Percentiles rank a stretch among this genome's conserved stretches.
Conservation (phyloP, 2,797 vertebrate species). For the Podarcis siculus region DNA sequence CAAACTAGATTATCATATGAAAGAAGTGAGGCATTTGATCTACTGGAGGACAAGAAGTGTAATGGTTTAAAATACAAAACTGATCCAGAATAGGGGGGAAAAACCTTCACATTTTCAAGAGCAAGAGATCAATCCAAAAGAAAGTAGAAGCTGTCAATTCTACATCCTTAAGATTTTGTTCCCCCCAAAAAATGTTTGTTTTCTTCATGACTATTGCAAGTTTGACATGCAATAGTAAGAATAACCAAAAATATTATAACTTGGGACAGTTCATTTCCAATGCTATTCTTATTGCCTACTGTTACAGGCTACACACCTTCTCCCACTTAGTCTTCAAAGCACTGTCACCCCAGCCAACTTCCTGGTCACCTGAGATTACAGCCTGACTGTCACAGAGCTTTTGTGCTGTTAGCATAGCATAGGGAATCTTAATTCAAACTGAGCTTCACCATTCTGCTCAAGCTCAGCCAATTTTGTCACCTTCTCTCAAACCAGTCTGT, state of each 20-base stretch:
- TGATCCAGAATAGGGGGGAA: neutral
- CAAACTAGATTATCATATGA: too few species aligned
- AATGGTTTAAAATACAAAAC: neutral
- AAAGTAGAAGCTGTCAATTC: neutral
- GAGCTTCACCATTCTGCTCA: neutral
- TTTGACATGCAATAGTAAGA: neutral
- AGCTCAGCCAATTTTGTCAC: neutral
- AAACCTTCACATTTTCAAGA: neutral
- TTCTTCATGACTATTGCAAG: neutral
- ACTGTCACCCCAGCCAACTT: neutral
- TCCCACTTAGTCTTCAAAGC: neutral
- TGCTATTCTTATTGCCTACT: neutral
- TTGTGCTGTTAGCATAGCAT: neutral
- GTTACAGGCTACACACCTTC: neutral
- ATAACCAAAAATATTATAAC: neutral
- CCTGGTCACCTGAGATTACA: neutral
- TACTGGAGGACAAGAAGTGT: neutral
- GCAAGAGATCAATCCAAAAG: neutral
- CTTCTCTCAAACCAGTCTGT: neutral
- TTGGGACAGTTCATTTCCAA: neutral
- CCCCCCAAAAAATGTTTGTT: neutral
- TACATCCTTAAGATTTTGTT: neutral
- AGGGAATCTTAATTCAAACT: neutral
- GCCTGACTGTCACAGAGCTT: neutral
- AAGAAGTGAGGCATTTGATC: neutral